Percentiles rank a stretch among this genome's conserved stretches.
Conservation (phyloP, 2,888 invertebrate species). For the Drosophila nr. fundita region DNA sequence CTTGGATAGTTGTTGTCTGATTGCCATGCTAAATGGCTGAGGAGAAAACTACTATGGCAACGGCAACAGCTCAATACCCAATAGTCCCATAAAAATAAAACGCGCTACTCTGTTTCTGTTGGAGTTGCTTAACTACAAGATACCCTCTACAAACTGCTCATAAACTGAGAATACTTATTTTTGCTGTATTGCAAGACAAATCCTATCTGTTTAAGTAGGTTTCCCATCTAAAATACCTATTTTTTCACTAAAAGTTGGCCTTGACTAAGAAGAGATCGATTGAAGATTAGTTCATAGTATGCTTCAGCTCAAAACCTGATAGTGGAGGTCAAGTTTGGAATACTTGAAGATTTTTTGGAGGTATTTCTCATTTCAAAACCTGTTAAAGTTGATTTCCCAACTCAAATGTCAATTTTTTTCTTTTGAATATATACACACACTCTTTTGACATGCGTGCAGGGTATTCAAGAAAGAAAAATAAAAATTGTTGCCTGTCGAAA, state of each 20-base stretch:
- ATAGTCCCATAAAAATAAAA: slow-evolving; percentile 31
- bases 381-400: not conserved
- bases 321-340: not conserved
- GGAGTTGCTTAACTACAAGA: not conserved
- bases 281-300: not conserved
- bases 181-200: not conserved
- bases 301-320: not conserved
- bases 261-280: not conserved
- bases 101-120: not conserved
- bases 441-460: slow-evolving; percentile 10
- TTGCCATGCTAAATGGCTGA: slow-evolving; percentile 73
- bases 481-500: slow-evolving; percentile 45
- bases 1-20: slow-evolving; percentile 56
- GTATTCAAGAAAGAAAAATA: slow-evolving; percentile 21
- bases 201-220: not conserved
- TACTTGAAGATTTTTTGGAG: not conserved
- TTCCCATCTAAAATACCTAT: not conserved
- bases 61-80: slow-evolving; percentile 36
- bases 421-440: not conserved
- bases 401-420: not conserved
- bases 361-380: not conserved
- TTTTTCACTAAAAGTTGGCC: not conserved
- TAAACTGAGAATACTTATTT: not conserved
- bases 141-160: slow-evolving; percentile 28
- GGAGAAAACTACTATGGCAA: slow-evolving; percentile 58